Base-by-base conservation (phyloP, 2,797 vertebrate species). In the Periparus ater region DNA sequence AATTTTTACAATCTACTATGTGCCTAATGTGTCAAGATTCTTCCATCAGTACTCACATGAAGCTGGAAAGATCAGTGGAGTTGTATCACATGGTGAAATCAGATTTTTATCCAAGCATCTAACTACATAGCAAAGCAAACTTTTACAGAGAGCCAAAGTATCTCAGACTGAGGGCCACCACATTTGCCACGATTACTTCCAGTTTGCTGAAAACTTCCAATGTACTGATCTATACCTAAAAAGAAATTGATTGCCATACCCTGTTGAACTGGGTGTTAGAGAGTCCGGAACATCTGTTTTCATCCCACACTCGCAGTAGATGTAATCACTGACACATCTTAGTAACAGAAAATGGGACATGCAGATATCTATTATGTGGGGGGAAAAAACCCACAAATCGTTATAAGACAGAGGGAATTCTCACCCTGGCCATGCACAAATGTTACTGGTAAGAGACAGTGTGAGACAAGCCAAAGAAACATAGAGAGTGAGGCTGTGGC, bases 231-330 rank as follows among this genome's bases (percentile, higher is more conserved):
- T 67, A 27, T 17, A 40, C 13, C n/a, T 55, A 36, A 55, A 32
- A 67, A 18, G 7, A 7, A 32, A 19, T 47, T 73, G 61, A 66
- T 48, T 60, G 21, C 21, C 77, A 42, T 47, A 57, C 6, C 6
- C 14, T 25, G 2, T 67, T 74, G 40, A 73, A 25, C 7, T 47
- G 47, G 21, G 17, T 44, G 36, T 51, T 72, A 78, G 58, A 57
- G 36, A 76, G 16, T 20, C 29, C 38, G 51, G 73, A 73, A 44
- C 85, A 61, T 22, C n/a, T 26, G 17, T 84, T 81, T 84, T 81
- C 21, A 63, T 9, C 7, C 21, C 1, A 4, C n/a, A 21, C 6
- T 9, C 1, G 27, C 75, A 47, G 21, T 1, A 74, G 38, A 38
- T 50, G 42, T 51, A 72, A 55, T 51, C 40, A 60, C 9, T 44